A percentile compares a stretch with the other conserved stretches of the same genome.
Evolutionary conservation across 2,888 invertebrate species (phyloP).

Genomic region (Xylota sylvarum): DNA sequence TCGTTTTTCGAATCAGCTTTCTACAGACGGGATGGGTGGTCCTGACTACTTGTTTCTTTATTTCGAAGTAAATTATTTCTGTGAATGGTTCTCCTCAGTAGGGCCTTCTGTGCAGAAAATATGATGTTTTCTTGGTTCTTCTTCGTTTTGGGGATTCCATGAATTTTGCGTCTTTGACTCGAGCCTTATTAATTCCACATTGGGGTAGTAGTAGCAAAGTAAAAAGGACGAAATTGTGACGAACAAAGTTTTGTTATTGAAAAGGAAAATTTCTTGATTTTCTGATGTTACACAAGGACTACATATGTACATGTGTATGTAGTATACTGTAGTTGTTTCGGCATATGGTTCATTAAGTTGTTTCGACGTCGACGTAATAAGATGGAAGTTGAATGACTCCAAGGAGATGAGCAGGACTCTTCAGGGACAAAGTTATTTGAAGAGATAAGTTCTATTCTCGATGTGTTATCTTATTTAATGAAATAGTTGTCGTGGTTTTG

Average conservation of each 20-base stretch:
- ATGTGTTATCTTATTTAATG: conserved; percentile 64
- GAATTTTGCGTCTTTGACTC: conserved; percentile 26
- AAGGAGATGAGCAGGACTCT: conserved; percentile 27
- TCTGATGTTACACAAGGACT: conserved; percentile 16
- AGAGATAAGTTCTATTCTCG: conserved; percentile 33
- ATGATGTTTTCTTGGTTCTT: conserved; percentile 39
- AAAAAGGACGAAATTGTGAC: conserved; percentile 9
- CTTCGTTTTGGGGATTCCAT: conserved; percentile 26
- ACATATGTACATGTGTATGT: background rate
- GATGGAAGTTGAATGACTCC: conserved; percentile 43
- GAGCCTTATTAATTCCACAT: conserved; percentile 47
- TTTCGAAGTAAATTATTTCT: conserved; percentile 67
- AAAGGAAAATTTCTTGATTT: conserved; percentile 24
- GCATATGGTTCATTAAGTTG: conserved; percentile 54
- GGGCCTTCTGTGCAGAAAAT: conserved; percentile 33
- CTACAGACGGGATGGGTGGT: background rate
- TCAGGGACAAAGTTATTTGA: conserved; percentile 49
- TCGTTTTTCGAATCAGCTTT: background rate
- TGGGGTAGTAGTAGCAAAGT: background rate
- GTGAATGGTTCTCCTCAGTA: conserved; percentile 24
- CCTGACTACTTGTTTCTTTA: conserved; percentile 31
- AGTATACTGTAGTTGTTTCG: conserved; percentile 6
- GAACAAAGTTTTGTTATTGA: conserved; percentile 14
- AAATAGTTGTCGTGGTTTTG: conserved; percentile 51
- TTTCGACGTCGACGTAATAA: conserved; percentile 40